These are phyloP conservation scores for Maccullochella peelii DNA, from an alignment of 2,113 vertebrate genomes.

Conservation along the genomic window DNA sequence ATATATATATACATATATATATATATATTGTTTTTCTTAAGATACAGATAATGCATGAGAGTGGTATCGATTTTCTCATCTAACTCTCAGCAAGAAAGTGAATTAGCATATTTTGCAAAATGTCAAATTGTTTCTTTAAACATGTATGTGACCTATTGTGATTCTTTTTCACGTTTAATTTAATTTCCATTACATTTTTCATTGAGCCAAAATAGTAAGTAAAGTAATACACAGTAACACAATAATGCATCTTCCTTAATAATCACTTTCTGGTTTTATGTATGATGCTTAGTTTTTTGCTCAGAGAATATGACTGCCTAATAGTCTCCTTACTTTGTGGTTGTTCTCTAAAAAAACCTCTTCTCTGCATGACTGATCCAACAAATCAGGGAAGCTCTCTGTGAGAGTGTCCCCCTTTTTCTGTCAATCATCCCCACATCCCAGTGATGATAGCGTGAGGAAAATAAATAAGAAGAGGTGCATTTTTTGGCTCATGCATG, in stretches of 20 bases:
- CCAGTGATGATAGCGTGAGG: neutral
- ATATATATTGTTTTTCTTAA: no score
- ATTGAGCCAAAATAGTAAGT: neutral
- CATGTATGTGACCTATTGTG: neutral
- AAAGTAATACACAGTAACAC: neutral
- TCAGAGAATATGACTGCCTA: neutral
- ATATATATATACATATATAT: no score
- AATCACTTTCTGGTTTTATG: neutral
- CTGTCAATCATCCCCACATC: slow-evolving; percentile 23
- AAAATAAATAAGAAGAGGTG: neutral
- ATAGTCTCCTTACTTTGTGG: slow-evolving; percentile 13
- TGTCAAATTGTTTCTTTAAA: neutral
- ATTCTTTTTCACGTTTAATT: neutral
- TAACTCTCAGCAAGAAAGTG: no score
- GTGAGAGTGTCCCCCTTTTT: slow-evolving; percentile 17
- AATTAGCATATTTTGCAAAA: neutral
- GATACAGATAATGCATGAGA: neutral
- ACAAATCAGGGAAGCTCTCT: slow-evolving; percentile 21
- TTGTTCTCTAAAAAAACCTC: slow-evolving; percentile 11
- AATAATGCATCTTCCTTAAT: neutral
- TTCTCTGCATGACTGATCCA: slow-evolving; percentile 13
- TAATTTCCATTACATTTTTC: neutral
- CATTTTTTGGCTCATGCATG: neutral
- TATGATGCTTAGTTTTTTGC: neutral
- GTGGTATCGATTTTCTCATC: neutral